Percentiles rank a stretch among this genome's conserved stretches.
Conservation (phyloP, 2,888 invertebrate genomes). For the Aspidiotus destructor region DNA sequence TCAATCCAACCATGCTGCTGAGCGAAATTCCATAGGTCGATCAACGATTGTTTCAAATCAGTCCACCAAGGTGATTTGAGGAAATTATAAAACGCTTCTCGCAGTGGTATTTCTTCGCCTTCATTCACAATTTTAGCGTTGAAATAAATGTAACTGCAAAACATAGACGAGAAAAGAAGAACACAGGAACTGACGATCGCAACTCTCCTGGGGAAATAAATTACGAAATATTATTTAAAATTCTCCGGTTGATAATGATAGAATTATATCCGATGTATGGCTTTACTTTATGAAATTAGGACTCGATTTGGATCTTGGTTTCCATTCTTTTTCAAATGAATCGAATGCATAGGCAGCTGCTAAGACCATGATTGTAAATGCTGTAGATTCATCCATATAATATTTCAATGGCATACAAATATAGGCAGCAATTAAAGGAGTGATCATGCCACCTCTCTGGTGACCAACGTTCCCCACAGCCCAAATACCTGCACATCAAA, state of each 20-base stretch:
- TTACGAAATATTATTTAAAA: background rate
- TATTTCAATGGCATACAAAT: slow-evolving; percentile 49
- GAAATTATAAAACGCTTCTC: slow-evolving; percentile 81
- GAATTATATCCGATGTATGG: background rate
- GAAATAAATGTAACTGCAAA: slow-evolving; percentile 73
- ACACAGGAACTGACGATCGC: slow-evolving; percentile 52
- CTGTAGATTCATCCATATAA: slow-evolving; percentile 62
- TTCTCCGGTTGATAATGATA: background rate
- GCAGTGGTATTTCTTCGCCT: slow-evolving; percentile 77
- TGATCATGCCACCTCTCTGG: slow-evolving; percentile 62
- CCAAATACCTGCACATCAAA: slow-evolving; percentile 63
- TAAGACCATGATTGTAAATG: slow-evolving; percentile 58
- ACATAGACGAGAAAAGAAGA: slow-evolving; percentile 59
- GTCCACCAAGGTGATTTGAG: slow-evolving; percentile 78
- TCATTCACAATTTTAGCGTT: slow-evolving; percentile 74
- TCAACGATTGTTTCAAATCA: slow-evolving; percentile 60
- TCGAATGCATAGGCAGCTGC: slow-evolving; percentile 62
- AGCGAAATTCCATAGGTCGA: slow-evolving; percentile 66
- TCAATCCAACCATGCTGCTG: slow-evolving; percentile 80
- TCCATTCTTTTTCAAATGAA: slow-evolving; percentile 67
- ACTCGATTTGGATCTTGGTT: slow-evolving; percentile 52
- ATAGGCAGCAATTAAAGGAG: slow-evolving; percentile 60
- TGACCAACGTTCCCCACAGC: slow-evolving; percentile 82
- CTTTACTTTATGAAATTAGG: slow-evolving; percentile 40
- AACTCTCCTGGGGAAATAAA: slow-evolving; percentile 47